Evolutionary conservation across 2,797 vertebrate genomes (phyloP).

Genomic region (Simalia tracyae): DNA sequence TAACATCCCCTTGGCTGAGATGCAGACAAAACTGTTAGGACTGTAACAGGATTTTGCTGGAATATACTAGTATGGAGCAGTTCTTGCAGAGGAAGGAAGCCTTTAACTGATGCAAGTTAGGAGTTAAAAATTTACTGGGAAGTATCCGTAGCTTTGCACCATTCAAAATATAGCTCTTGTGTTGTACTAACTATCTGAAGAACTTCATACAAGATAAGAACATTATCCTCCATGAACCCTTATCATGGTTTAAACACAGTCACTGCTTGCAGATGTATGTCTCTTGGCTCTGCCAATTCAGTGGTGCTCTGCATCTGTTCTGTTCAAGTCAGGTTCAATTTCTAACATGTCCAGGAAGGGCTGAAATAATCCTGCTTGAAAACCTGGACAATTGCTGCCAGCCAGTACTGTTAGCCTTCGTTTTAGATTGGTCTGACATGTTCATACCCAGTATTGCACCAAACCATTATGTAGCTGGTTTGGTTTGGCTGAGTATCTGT

Average conservation of each 20-base stretch:
- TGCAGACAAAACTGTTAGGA: constrained; percentile 44
- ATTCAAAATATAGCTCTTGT: constrained; percentile 49
- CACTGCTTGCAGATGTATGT: neutral
- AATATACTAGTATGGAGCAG: constrained; percentile 55
- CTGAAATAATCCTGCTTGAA: neutral
- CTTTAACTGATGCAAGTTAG: constrained; percentile 40
- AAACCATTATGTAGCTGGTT: neutral
- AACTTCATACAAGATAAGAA: constrained; percentile 21
- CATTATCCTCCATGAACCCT: neutral
- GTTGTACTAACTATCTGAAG: constrained; percentile 43
- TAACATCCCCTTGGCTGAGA: constrained; percentile 54
- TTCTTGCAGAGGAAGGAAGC: constrained; percentile 53
- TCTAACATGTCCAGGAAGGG: neutral
- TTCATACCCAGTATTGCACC: neutral
- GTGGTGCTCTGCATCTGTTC: neutral
- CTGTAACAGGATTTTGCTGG: constrained; percentile 69
- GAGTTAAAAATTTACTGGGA: constrained; percentile 70
- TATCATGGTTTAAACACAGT: neutral
- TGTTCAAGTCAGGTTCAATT: neutral
- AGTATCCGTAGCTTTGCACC: constrained; percentile 33
- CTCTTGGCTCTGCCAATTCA: neutral
- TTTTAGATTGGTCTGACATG: neutral
- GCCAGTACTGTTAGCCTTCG: neutral
- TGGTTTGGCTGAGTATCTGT: neutral
- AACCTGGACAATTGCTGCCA: neutral